phyloP scores from a whole-genome alignment of 1,140 invertebrate species.

The Drosophila bipectinata region DNA sequence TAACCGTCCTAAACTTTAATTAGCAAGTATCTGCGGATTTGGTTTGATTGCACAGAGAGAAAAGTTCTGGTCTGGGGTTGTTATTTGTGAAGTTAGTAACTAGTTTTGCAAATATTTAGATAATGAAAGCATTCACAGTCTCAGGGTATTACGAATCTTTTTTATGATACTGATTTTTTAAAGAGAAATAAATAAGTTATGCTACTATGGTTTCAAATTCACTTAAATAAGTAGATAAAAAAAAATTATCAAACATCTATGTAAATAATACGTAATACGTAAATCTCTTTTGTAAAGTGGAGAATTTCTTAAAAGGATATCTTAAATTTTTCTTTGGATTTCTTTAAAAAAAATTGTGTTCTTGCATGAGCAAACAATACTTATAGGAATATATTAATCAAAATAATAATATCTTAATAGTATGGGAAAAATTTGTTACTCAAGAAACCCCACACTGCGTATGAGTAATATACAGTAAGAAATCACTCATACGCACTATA shows the following conservation, averaged over 20 bases:
- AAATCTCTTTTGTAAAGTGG: too few species aligned
- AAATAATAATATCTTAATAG: too few species aligned
- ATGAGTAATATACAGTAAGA: neutral
- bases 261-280: too few species aligned
- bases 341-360: too few species aligned
- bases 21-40: constrained; percentile 48
- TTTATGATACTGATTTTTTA: neutral
- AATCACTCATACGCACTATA: neutral
- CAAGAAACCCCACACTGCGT: neutral
- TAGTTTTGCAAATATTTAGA: constrained; percentile 23
- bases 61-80: constrained; percentile 4
- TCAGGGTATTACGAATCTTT: constrained; percentile 8
- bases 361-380: too few species aligned
- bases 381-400: too few species aligned
- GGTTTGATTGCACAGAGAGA: constrained; percentile 20
- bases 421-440: neutral
- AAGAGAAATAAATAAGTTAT: neutral
- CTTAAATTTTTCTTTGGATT: too few species aligned
- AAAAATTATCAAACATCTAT: too few species aligned
- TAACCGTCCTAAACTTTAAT: constrained; percentile 50
- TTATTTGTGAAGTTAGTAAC: neutral
- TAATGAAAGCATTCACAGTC: constrained; percentile 12
- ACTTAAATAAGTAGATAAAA: too few species aligned
- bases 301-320: too few species aligned
- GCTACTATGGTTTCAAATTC: neutral